phyloP scores from a whole-genome alignment of 2,113 vertebrate genomes.

The Callocephalon fimbriatum region DNA sequence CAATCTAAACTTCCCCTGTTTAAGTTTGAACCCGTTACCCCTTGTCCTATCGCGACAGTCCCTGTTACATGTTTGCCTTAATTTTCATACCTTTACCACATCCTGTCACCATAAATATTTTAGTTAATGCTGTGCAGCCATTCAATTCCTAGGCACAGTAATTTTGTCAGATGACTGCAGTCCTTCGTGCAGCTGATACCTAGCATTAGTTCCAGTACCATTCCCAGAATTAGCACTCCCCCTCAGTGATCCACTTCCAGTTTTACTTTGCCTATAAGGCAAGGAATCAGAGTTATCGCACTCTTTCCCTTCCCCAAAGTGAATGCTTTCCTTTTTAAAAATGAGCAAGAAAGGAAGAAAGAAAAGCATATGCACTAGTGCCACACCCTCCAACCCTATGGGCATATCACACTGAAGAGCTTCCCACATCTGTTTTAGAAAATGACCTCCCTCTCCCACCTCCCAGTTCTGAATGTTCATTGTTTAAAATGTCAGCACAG shows the following conservation, averaged over 20 bases:
- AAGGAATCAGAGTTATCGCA: background rate
- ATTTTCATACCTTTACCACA: background rate
- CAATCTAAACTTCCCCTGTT: background rate
- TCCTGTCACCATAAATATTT: background rate
- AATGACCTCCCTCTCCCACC: background rate
- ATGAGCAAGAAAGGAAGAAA: background rate
- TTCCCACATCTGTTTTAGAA: background rate
- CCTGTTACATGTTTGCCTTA: background rate
- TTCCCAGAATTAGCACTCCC: background rate
- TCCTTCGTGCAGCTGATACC: background rate
- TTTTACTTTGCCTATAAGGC: background rate
- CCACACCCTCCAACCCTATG: background rate
- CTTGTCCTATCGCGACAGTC: background rate
- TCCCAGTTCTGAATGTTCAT: background rate
- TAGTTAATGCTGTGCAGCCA: background rate
- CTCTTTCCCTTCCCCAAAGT: background rate
- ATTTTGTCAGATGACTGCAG: background rate
- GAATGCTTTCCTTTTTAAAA: background rate
- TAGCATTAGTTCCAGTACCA: background rate
- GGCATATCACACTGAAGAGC: background rate
- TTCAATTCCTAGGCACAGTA: background rate
- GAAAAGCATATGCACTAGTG: background rate
- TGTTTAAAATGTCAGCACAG: background rate
- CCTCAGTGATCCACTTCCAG: background rate
- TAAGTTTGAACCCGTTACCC: background rate